Percentiles rank a stretch among this genome's conserved stretches.
Evolutionary conservation across 92 coral and sea anemone genomes (phyloP).

Genomic region (Bergia puertoricense): DNA sequence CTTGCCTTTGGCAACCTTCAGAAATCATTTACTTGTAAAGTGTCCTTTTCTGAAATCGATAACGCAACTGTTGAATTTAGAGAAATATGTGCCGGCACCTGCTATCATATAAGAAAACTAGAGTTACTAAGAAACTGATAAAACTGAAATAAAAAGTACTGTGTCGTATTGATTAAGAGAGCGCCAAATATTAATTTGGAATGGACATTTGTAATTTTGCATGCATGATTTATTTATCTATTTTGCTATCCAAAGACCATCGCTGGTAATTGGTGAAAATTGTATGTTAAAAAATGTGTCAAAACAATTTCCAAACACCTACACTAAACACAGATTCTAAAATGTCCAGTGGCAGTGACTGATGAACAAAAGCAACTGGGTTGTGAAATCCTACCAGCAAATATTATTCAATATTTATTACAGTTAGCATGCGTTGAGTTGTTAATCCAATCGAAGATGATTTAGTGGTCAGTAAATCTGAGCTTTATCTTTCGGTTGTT

Average conservation of each 20-base stretch:
- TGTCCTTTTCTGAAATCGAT: not conserved
- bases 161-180: not conserved
- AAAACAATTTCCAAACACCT: not conserved
- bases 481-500: too few species aligned
- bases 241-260: not conserved
- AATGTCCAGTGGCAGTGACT: not conserved
- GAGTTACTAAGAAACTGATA: not conserved
- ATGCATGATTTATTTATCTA: not conserved
- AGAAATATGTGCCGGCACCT: not conserved
- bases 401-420: not conserved
- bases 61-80: not conserved
- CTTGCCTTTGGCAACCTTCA: constrained; percentile 12
- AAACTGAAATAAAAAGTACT: not conserved
- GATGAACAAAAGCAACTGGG: not conserved
- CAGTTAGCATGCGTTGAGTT: too few species aligned
- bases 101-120: not conserved
- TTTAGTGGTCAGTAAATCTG: too few species aligned
- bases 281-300: not conserved
- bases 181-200: not conserved
- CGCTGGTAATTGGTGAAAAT: not conserved
- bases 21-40: not conserved
- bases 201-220: not conserved
- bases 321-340: not conserved
- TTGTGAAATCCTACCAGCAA: not conserved
- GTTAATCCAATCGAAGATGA: too few species aligned